phyloP scores from a whole-genome alignment of 1,140 invertebrate species.

The Ooceraea biroi region DNA sequence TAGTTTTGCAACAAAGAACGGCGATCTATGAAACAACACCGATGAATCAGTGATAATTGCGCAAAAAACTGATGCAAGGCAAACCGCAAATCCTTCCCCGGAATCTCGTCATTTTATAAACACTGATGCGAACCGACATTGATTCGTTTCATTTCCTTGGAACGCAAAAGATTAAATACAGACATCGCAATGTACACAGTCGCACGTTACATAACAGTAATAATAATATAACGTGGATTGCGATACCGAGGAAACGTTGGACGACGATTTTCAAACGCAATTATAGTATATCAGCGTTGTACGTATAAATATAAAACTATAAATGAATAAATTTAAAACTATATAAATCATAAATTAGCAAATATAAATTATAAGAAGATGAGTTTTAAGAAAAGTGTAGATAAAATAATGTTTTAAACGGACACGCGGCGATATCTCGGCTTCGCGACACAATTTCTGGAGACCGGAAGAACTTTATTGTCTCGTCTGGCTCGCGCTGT shows the following conservation, averaged over 20 bases:
- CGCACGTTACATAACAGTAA: too few species aligned
- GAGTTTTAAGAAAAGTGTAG: background rate
- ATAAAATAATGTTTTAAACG: background rate
- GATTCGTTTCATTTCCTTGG: background rate
- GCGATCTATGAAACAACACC: slow-evolving; percentile 43
- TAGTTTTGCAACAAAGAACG: slow-evolving; percentile 57
- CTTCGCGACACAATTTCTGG: slow-evolving; percentile 13
- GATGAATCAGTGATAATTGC: slow-evolving; percentile 62
- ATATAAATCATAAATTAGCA: too few species aligned
- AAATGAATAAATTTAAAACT: too few species aligned
- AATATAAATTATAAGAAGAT: too few species aligned
- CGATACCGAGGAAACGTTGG: too few species aligned
- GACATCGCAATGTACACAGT: too few species aligned
- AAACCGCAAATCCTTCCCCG: slow-evolving; percentile 7
- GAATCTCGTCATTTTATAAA: slow-evolving; percentile 1
- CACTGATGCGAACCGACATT: background rate
- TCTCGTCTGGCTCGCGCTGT: slow-evolving; percentile 16
- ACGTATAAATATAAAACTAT: too few species aligned
- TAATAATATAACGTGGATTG: too few species aligned
- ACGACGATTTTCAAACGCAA: too few species aligned
- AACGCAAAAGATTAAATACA: too few species aligned
- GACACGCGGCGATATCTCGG: background rate
- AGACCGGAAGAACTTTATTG: slow-evolving; percentile 10
- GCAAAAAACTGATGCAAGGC: slow-evolving; percentile 36
- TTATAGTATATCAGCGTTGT: too few species aligned